Conservation (phyloP, 2,113 vertebrate species). For the Rhadina sibilatrix region DNA sequence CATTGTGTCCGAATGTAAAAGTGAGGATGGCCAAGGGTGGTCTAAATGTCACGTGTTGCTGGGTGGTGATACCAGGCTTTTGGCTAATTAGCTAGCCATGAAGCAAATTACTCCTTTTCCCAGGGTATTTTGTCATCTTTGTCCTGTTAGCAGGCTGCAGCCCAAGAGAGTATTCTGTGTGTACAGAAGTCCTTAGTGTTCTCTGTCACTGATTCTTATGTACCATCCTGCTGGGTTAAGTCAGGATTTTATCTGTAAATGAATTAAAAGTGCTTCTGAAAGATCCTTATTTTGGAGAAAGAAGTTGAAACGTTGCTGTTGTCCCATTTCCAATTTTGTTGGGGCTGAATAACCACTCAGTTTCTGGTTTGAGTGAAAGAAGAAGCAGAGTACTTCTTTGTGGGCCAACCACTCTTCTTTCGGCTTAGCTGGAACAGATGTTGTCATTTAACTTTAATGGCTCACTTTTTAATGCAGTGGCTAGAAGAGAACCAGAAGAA, state of each 20-base stretch:
- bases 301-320: background rate
- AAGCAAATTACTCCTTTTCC: conserved; percentile 4
- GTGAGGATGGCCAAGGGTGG: background rate
- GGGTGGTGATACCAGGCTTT: background rate
- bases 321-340: background rate
- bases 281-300: background rate
- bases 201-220: background rate
- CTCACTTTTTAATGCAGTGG: background rate
- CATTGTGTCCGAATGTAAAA: background rate
- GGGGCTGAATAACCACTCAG: conserved; percentile 7
- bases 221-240: background rate
- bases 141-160: background rate
- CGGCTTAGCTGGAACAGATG: conserved; percentile 13
- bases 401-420: background rate
- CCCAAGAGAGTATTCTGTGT: background rate
- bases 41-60: background rate
- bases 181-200: conserved; percentile 8
- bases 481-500: background rate
- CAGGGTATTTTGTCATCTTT: background rate
- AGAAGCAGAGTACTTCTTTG: background rate
- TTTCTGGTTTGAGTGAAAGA: conserved; percentile 15
- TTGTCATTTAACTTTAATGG: conserved; percentile 47
- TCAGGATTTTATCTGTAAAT: conserved; percentile 33
- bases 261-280: conserved; percentile 20
- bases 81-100: background rate